Base-by-base conservation (phyloP, 1,140 invertebrate genomes). In the Drepana arcuata region DNA sequence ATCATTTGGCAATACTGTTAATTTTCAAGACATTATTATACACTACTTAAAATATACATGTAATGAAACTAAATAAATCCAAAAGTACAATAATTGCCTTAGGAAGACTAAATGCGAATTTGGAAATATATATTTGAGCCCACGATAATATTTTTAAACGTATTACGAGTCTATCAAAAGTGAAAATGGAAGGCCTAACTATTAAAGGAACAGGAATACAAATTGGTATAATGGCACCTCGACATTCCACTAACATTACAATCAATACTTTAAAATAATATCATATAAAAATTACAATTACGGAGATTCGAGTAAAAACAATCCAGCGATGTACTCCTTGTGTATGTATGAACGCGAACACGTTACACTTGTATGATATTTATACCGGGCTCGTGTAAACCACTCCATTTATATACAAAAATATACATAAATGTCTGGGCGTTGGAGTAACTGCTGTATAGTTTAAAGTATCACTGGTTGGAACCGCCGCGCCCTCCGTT, bases 1-100 rank as follows among this genome's bases (percentile, higher is more conserved):
- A 75, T 81, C 64, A 81, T 81, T 81, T 81, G 77, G 77, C 77
- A 81, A 81, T 79, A 77, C 59, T 73, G 67, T 74, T 77, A 61
- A 70, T 51, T 75, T 67, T 64, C 47, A 58, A 47, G 54, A 57
- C 37, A 60, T 41, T 26, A 46, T 52, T 54, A 54, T 28, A 52
- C 16, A 46, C 50, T 58, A 62, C 50, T 58, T 57, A 58, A 47
- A 43, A 42, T 50, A 50, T 24, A 28, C 48, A 60, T 74, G 74
- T 62, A 59, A 26, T 26, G n/a, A n/a, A 70, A 70, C 50, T 60
- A 54, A 65, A 71, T 30, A 48, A 62, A 65, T 61, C 52, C 44
- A 63, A 66, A 55, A 59, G 50, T 57, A 56, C 57, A 58, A 65
- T 42, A 43, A 42, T 48, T 37, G 68, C 58, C 62, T 51, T 62